A percentile compares a stretch with the other conserved stretches of the same genome.
Conservation (phyloP, 2,113 vertebrate genomes). For the Orycteropus afer region DNA sequence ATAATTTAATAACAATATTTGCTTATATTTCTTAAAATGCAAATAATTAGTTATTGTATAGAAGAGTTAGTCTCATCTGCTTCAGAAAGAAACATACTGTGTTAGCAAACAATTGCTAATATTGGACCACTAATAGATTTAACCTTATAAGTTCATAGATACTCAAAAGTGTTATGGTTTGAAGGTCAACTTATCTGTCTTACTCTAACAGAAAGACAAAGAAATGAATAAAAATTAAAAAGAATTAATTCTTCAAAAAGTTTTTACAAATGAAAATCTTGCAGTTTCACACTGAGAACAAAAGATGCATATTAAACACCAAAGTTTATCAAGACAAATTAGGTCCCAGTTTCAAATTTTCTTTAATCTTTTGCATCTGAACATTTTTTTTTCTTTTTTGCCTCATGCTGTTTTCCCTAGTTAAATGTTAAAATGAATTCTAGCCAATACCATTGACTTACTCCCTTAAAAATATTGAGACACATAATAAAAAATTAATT, state of each 20-base stretch:
- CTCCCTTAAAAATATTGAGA: conserved; percentile 96
- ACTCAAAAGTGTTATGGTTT: conserved; percentile 87
- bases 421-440: conserved; percentile 96
- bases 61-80: conserved; percentile 74
- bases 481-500: conserved; percentile 99
- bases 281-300: conserved; percentile 94
- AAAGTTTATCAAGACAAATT: conserved; percentile 99
- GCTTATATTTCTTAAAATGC: conserved; percentile 62
- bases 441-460: conserved; percentile 93
- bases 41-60: conserved; percentile 69
- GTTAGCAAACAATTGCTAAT: conserved; percentile 79
- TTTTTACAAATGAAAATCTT: conserved; percentile 92
- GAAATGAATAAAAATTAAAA: conserved; percentile 89
- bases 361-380: conserved; percentile 99
- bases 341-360: conserved; percentile 96
- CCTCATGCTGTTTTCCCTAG: conserved; percentile 93
- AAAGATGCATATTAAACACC: conserved; percentile 98
- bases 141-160: conserved; percentile 86
- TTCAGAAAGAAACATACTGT: conserved; percentile 75
- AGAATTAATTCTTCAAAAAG: conserved; percentile 92
- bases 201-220: conserved; percentile 84
- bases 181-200: conserved; percentile 89
- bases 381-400: conserved; percentile 87
- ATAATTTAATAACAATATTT: conserved; percentile 77
- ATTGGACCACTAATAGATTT: conserved; percentile 86